Conservation (phyloP, 1,140 invertebrate species). For the Bilobella aurantiaca region DNA sequence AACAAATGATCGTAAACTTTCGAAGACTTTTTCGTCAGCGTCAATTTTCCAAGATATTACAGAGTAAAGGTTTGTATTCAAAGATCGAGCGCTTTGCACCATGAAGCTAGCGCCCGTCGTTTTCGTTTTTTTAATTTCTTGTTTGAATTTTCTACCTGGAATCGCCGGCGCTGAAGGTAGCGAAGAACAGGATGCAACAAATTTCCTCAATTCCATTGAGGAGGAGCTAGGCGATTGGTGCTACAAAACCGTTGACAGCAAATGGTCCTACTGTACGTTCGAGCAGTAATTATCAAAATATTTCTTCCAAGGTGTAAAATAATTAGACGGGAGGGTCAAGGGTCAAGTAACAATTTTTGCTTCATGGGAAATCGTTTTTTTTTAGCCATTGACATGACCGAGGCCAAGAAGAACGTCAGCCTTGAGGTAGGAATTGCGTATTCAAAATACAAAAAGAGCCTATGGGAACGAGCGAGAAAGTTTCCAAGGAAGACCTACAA, state of each 20-base stretch:
- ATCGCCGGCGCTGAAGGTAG: neutral
- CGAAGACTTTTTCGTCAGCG: neutral
- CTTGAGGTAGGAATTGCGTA: neutral
- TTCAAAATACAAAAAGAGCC: constrained; percentile 10
- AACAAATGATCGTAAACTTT: neutral
- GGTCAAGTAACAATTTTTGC: too few species aligned
- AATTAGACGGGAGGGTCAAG: too few species aligned
- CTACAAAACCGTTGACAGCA: neutral
- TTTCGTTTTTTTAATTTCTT: neutral
- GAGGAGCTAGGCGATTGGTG: neutral
- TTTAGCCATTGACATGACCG: constrained; percentile 2
- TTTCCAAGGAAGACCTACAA: constrained; percentile 40
- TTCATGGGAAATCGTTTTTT: too few species aligned
- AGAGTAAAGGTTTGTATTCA: neutral
- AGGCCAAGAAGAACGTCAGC: neutral
- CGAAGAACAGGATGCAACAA: neutral
- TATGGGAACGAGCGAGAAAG: constrained; percentile 17
- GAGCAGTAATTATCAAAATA: too few species aligned
- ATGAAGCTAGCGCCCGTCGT: neutral
- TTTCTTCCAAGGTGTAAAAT: too few species aligned
- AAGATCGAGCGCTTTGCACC: neutral
- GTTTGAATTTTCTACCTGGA: neutral
- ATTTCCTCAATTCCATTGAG: neutral
- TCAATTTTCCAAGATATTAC: neutral
- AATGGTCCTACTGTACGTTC: constrained; percentile 1